Percentiles rank a stretch among this genome's conserved stretches.
Conservation (phyloP, 2,113 vertebrate genomes). For the Leptobrachium leishanense region DNA sequence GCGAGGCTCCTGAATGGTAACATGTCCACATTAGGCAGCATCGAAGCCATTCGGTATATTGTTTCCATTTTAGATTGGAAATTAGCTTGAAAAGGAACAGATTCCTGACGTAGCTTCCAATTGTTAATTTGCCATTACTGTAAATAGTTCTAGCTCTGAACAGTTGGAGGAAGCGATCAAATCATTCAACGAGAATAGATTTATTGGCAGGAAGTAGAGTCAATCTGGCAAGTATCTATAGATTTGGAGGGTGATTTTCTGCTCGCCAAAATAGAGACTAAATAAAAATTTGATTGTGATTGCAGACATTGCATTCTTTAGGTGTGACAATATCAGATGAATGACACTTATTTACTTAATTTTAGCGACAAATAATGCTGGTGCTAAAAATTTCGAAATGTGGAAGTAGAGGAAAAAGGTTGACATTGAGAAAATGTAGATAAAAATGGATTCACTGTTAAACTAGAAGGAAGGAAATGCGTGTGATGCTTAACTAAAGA, state of each 20-base stretch:
- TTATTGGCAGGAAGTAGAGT: conserved; percentile 18
- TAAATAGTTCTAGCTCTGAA: conserved; percentile 12
- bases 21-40: too few species aligned
- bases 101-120: conserved; percentile 8
- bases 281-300: conserved; percentile 11
- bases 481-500: background rate
- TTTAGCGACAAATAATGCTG: background rate
- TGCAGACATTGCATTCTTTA: background rate
- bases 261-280: background rate
- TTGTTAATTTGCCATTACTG: conserved; percentile 16
- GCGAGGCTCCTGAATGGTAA: too few species aligned
- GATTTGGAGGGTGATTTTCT: background rate
- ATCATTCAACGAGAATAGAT: conserved; percentile 9
- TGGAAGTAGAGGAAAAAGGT: background rate
- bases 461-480: background rate
- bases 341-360: background rate
- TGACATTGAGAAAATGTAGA: background rate
- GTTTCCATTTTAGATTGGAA: conserved; percentile 8
- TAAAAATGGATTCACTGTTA: background rate
- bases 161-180: conserved; percentile 8
- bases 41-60: background rate
- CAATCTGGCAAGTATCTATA: conserved; percentile 1
- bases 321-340: background rate
- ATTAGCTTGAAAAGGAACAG: background rate
- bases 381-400: background rate